Evolutionary conservation across 2,888 invertebrate species (phyloP).

Genomic region (Zaprionus obscuricornis): DNA sequence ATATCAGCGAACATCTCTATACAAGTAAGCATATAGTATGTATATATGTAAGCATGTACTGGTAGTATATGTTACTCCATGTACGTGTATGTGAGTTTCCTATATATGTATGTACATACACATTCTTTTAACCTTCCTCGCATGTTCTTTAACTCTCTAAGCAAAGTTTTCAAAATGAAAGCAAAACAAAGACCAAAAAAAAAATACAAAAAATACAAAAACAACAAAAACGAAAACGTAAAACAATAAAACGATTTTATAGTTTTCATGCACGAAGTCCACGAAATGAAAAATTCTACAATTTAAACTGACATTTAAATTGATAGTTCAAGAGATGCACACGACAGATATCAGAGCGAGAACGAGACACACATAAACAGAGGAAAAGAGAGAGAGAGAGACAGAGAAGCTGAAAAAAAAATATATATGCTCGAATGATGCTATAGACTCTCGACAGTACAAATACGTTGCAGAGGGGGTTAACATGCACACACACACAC

Average conservation of each 20-base stretch:
- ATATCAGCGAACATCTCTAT: slow-evolving; percentile 67
- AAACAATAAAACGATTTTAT: slow-evolving; percentile 77
- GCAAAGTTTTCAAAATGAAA: slow-evolving; percentile 62
- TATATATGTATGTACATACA: not conserved
- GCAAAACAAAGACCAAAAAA: slow-evolving; percentile 25
- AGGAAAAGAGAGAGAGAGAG: not conserved
- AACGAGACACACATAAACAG: slow-evolving; percentile 36
- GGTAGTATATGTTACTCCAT: slow-evolving; percentile 22
- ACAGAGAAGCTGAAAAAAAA: slow-evolving; percentile 34
- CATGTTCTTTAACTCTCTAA: slow-evolving; percentile 55
- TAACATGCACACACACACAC: slow-evolving; percentile 18
- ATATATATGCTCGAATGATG: slow-evolving; percentile 34
- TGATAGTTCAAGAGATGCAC: slow-evolving; percentile 82
- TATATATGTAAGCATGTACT: slow-evolving; percentile 5
- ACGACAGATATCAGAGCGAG: slow-evolving; percentile 69
- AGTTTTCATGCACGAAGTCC: slow-evolving; percentile 78
- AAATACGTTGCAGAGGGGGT: slow-evolving; percentile 45
- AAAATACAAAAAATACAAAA: slow-evolving; percentile 12
- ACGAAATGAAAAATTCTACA: slow-evolving; percentile 81
- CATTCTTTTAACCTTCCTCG: slow-evolving; percentile 34
- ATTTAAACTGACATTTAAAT: slow-evolving; percentile 82
- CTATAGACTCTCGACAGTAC: too few species aligned
- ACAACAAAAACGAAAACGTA: slow-evolving; percentile 36
- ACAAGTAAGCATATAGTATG: not conserved
- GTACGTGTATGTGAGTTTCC: not conserved